Evolutionary conservation across 92 coral and sea anemone genomes (phyloP), one percentile per base, ranked within the genome.

Genomic region (Hydrozoanthus gracilis): DNA sequence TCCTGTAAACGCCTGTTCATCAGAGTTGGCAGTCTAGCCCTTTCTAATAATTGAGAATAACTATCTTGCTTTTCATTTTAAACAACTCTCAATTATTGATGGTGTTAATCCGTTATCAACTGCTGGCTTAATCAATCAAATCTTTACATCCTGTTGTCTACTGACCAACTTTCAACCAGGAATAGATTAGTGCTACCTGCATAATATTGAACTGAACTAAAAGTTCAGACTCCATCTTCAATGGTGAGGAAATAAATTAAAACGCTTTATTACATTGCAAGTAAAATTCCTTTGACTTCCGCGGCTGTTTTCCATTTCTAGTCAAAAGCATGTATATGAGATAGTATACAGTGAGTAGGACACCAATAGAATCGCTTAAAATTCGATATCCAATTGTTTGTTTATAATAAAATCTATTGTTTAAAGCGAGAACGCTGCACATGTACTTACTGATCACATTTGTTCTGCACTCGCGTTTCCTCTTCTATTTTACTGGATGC

Each of bases 141-240:
- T 71, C 75, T 71, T 71, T 27, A 71, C 75, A 71, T 7, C 50
- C 75, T 71, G 75, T 71, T 71, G 51, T 71, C 50, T 71, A 27
- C 75, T 71, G 49, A 71, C 51, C n/a, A 71, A 71, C 75, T 71
- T 71, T 71, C 75, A 71, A 44, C 75, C 75, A 71, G 75, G 75
- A 71, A 71, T 71, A 71, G 20, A 68, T 15, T 18, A 68, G 15
- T 68, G 10, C 73, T 20, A 68, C 73, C 73, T 11, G 73, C 15
- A 11, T 15, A 35, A 18, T 35, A 71, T 44, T 71, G 76, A 2
- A 71, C 76, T 71, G 76, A 71, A 8, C 16, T 71, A 44, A 71
- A 71, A 44, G 50, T 39, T 44, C 76, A 44, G 51, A 71, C 51
- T 39, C 51, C 76, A 44, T 39, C 50, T 4, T 39, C 51, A 39